Evolutionary conservation across 2,113 vertebrate species (phyloP).

Genomic region (Zapornia atra): DNA sequence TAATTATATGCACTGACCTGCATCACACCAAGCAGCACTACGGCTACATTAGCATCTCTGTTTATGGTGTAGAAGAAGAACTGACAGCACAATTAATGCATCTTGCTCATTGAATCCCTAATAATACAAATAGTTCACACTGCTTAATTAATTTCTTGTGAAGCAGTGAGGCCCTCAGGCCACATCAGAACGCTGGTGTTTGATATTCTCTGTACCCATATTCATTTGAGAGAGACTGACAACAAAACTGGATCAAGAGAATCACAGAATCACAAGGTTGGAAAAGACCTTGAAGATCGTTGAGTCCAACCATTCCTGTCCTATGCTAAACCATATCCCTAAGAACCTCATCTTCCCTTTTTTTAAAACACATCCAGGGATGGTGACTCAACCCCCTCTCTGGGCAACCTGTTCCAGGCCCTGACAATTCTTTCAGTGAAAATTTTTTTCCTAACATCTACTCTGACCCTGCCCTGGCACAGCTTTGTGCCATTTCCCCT

Average conservation of each 20-base stretch:
- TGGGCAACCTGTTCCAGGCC: too few relatives aligned
- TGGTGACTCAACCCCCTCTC: too few relatives aligned
- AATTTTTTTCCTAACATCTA: too few relatives aligned
- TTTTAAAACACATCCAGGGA: too few relatives aligned
- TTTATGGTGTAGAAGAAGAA: neutral
- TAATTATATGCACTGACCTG: neutral
- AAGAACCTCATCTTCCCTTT: too few relatives aligned
- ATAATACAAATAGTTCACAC: neutral
- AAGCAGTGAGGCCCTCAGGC: neutral
- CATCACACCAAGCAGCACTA: neutral
- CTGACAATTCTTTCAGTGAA: too few relatives aligned
- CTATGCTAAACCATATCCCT: too few relatives aligned
- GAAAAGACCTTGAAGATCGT: too few relatives aligned
- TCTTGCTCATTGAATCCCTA: neutral
- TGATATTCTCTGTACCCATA: neutral
- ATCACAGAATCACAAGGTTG: too few relatives aligned
- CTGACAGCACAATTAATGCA: neutral
- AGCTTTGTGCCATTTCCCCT: too few relatives aligned
- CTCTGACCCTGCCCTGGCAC: too few relatives aligned
- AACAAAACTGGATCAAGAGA: neutral
- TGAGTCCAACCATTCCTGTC: too few relatives aligned
- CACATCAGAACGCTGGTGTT: neutral
- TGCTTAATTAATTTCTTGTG: neutral
- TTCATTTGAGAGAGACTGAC: neutral
- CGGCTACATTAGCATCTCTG: neutral